A percentile compares a stretch with the other conserved stretches of the same genome.
Evolutionary conservation across 2,888 invertebrate species (phyloP).

Genomic region (Lochmaea capreae): DNA sequence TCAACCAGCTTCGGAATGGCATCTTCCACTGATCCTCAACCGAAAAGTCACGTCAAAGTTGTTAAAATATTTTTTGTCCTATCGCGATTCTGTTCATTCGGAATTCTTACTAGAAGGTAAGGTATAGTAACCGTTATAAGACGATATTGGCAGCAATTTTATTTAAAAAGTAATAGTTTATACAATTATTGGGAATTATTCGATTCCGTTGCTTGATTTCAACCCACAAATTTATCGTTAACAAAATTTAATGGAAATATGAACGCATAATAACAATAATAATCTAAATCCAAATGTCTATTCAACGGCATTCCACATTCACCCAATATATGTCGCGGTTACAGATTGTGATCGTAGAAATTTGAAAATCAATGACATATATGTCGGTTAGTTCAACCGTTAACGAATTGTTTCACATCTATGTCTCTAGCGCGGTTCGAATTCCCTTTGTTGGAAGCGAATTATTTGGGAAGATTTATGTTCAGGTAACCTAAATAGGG

Average conservation of each 20-base stretch:
- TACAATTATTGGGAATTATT: neutral
- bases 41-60: too few species aligned
- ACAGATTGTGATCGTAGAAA: conserved; percentile 2
- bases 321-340: neutral
- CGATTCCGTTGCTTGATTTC: neutral
- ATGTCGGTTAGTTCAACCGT: conserved; percentile 13
- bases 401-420: conserved; percentile 6
- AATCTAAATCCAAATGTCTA: conserved; percentile 1
- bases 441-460: neutral
- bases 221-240: neutral
- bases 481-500: neutral
- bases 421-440: neutral
- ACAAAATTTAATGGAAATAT: neutral
- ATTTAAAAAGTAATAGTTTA: neutral
- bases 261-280: neutral
- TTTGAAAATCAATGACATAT: conserved; percentile 8
- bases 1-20: too few species aligned
- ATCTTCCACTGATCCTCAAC: too few species aligned
- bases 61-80: too few species aligned
- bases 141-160: too few species aligned
- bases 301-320: neutral
- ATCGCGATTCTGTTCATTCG: too few species aligned
- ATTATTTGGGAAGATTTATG: neutral
- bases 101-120: too few species aligned
- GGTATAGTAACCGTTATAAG: too few species aligned